Evolutionary conservation across 2,888 invertebrate genomes (phyloP).

Genomic region (Trissolcus japonicus): DNA sequence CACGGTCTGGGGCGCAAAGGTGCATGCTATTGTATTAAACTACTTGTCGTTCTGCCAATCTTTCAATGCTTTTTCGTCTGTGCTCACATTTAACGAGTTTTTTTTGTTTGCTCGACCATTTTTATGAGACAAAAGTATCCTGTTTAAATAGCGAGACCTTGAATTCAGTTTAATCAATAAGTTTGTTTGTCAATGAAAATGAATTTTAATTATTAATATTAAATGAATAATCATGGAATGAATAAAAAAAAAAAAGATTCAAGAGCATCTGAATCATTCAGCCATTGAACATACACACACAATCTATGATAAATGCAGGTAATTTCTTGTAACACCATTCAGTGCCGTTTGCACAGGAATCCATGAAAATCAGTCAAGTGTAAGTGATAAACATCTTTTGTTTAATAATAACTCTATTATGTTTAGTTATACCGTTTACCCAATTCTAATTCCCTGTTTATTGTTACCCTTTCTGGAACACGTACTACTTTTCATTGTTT

Average conservation of each 20-base stretch:
- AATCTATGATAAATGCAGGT: constrained; percentile 30
- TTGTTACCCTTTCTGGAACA: constrained; percentile 49
- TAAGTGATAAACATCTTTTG: constrained; percentile 53
- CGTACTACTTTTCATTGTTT: constrained; percentile 49
- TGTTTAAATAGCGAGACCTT: no score
- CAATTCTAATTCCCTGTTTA: constrained; percentile 52
- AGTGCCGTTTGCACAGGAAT: constrained; percentile 26
- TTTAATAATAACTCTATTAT: constrained; percentile 51
- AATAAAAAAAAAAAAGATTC: no score
- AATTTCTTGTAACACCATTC: constrained; percentile 49
- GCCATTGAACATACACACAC: constrained; percentile 8
- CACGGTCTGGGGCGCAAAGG: constrained; percentile 53
- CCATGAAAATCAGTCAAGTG: constrained; percentile 47
- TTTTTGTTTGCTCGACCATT: no score
- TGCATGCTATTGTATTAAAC: constrained; percentile 55
- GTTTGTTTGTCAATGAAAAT: no score
- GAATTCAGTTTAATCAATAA: no score
- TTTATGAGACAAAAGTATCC: no score
- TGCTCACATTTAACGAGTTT: constrained; percentile 21
- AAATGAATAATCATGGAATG: no score
- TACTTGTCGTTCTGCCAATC: constrained; percentile 52
- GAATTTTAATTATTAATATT: no score
- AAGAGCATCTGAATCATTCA: neutral
- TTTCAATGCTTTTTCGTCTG: constrained; percentile 42
- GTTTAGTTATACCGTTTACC: constrained; percentile 47